A percentile compares a stretch with the other conserved stretches of the same genome.
Evolutionary conservation across 2,113 vertebrate species (phyloP).

Genomic region (Ptychochromis oligacanthus): DNA sequence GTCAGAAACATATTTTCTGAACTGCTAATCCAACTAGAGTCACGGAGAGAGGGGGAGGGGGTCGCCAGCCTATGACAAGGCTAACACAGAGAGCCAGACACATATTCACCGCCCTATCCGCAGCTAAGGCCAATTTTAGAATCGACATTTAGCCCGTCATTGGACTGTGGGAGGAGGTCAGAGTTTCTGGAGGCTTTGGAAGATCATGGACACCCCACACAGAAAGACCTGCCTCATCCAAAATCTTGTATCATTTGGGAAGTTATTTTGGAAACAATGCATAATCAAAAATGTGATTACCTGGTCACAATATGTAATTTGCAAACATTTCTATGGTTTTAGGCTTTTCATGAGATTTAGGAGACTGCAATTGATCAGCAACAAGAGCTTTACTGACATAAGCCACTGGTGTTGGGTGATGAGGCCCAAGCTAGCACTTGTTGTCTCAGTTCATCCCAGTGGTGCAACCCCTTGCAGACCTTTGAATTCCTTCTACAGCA

Average conservation of each 20-base stretch:
- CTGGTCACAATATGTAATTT: background rate
- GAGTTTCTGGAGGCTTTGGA: background rate
- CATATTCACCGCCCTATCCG: background rate
- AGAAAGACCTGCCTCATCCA: background rate
- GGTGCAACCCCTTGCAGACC: background rate
- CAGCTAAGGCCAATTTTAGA: background rate
- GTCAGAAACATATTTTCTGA: background rate
- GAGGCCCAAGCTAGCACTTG: background rate
- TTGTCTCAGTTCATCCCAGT: background rate
- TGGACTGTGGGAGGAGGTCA: background rate
- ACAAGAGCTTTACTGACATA: background rate
- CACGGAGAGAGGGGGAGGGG: background rate
- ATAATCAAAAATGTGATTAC: background rate
- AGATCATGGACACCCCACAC: background rate
- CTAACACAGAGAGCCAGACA: background rate
- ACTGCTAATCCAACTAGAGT: background rate
- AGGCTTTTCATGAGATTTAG: background rate
- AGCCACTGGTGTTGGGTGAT: background rate
- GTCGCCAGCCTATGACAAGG: background rate
- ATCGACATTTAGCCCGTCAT: background rate
- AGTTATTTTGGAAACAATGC: background rate
- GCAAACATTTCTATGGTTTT: background rate
- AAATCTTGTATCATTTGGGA: background rate
- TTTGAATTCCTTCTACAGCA: background rate
- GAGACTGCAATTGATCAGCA: background rate